These are phyloP conservation scores for Campylorhamphus procurvoides DNA, from an alignment of 2,113 vertebrate species.

Conservation along the genomic window DNA sequence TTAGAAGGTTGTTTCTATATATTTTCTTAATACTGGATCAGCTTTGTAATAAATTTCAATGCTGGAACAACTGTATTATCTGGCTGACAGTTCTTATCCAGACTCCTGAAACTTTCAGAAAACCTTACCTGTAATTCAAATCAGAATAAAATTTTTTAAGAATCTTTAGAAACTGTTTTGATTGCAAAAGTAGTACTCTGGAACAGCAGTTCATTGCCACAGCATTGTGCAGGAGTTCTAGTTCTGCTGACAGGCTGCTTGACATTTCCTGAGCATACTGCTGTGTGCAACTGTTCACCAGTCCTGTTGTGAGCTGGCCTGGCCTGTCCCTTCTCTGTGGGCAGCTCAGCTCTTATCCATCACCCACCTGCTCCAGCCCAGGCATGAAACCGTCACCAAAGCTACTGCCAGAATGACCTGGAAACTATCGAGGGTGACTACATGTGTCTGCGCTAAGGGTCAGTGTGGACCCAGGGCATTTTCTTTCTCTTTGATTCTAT, in stretches of 20 bases:
- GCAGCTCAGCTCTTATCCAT: neutral
- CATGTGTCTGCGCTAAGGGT: neutral
- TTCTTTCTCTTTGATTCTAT: neutral
- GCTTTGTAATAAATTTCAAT: neutral
- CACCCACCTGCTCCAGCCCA: neutral
- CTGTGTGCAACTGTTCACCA: rapidly evolving
- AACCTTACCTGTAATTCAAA: neutral
- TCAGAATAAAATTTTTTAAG: neutral
- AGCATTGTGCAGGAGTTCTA: neutral
- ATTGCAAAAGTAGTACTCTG: neutral
- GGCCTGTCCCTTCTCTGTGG: neutral
- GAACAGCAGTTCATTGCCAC: neutral
- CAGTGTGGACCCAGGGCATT: rapidly evolving
- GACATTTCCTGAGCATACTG: neutral
- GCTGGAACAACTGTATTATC: neutral
- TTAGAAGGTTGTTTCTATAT: neutral
- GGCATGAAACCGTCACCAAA: neutral
- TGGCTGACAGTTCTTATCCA: neutral
- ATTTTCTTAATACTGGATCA: neutral
- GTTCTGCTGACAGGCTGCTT: neutral
- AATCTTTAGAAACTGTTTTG: neutral
- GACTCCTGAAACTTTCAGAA: neutral
- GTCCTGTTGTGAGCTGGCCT: neutral
- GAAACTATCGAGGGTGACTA: no score
- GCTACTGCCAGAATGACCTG: neutral